Evolutionary conservation across 2,113 vertebrate genomes (phyloP).

Genomic region (Amazona vittata): DNA sequence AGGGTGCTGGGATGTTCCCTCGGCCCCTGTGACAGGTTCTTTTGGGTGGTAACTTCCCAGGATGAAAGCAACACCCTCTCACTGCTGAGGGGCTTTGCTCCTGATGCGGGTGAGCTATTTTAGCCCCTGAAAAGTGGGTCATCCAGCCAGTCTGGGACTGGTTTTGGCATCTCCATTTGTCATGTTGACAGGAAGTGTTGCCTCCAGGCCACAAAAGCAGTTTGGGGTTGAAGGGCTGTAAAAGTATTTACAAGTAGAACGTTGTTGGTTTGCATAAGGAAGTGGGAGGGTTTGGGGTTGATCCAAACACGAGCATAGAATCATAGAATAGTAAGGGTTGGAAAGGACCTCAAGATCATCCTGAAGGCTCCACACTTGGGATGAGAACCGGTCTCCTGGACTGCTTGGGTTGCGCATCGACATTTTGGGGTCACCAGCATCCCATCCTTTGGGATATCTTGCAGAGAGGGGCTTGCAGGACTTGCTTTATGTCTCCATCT

Average conservation of each 20-base stretch:
- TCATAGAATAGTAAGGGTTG: too few species aligned
- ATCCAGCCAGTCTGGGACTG: background rate
- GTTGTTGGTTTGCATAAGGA: background rate
- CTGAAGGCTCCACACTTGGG: background rate
- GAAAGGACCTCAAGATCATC: background rate
- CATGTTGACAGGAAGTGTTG: background rate
- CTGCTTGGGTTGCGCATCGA: fast-evolving
- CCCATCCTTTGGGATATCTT: background rate
- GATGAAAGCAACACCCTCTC: background rate
- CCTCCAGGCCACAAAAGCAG: background rate
- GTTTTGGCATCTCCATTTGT: conserved; percentile 40
- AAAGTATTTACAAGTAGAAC: background rate
- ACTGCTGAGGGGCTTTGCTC: fast-evolving
- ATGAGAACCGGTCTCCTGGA: fast-evolving
- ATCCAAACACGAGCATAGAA: background rate
- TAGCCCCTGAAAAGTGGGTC: background rate
- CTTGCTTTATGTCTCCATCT: background rate
- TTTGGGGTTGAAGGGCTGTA: background rate
- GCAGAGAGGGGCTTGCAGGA: background rate
- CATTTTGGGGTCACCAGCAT: fast-evolving
- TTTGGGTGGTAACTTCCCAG: background rate
- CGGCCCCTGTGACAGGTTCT: background rate
- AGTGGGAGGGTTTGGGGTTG: background rate
- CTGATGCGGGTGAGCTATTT: background rate
- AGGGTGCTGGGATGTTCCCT: background rate